Conservation (phyloP, 2,797 vertebrate species). For the Crocodylus rhombifer region DNA sequence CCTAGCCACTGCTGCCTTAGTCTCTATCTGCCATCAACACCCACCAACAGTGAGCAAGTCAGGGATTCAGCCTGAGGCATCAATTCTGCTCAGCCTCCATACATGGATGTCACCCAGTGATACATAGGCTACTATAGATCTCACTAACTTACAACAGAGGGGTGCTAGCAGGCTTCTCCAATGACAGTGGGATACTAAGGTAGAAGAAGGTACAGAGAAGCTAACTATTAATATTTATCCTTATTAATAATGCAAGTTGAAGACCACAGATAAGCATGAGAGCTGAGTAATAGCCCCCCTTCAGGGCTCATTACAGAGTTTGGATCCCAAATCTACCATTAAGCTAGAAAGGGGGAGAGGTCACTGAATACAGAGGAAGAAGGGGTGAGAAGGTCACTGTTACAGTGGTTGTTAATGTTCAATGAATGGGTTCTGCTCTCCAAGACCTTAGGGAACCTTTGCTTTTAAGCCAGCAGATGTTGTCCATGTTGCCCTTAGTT, state of each 20-base stretch:
- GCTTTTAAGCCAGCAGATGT: conserved; percentile 51
- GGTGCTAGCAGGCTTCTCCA: not conserved
- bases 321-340: conserved; percentile 64
- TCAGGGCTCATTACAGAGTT: conserved; percentile 41
- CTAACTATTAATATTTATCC: not conserved
- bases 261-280: conserved; percentile 7
- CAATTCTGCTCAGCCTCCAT: not conserved
- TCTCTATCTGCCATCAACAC: not conserved
- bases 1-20: not conserved
- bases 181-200: not conserved
- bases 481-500: conserved; percentile 24
- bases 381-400: conserved; percentile 34
- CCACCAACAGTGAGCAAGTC: not conserved
- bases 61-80: not conserved
- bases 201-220: not conserved
- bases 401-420: conserved; percentile 32
- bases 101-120: not conserved
- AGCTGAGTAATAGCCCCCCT: conserved; percentile 38
- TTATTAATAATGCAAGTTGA: not conserved
- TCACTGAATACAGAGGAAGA: conserved; percentile 3
- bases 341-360: conserved; percentile 47
- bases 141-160: not conserved
- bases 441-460: conserved; percentile 11
- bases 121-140: not conserved
- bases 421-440: conserved; percentile 60